A percentile compares a stretch with the other conserved stretches of the same genome.
phyloP scores from a whole-genome alignment of 2,888 invertebrate genomes.

The Aromia moschata region DNA sequence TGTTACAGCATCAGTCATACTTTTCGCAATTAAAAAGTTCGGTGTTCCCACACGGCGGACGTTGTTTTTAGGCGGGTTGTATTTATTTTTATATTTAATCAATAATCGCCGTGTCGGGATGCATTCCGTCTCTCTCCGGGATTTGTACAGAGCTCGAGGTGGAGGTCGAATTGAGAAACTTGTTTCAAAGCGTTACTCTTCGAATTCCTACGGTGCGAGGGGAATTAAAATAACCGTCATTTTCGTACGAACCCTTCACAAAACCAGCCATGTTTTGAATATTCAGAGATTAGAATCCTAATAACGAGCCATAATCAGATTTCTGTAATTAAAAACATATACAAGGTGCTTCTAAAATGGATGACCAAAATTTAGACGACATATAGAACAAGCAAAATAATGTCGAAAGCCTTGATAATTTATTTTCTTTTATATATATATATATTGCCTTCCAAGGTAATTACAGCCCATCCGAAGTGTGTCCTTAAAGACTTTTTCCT shows the following conservation, averaged over 20 bases:
- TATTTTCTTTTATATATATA: no score
- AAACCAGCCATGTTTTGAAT: background rate
- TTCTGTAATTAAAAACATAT: no score
- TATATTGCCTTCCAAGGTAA: no score
- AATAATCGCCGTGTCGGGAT: slow-evolving; percentile 37
- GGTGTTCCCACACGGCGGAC: slow-evolving; percentile 21
- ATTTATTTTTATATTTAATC: slow-evolving; percentile 41
- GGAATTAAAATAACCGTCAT: slow-evolving; percentile 1
- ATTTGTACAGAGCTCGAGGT: slow-evolving; percentile 13
- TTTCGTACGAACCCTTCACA: slow-evolving; percentile 8
- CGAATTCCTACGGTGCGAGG: slow-evolving; percentile 1
- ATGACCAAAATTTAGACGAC: no score
- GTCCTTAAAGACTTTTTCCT: no score
- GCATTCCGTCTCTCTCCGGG: slow-evolving; percentile 19
- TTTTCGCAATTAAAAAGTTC: slow-evolving; percentile 37
- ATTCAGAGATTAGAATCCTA: background rate
- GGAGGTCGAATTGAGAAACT: slow-evolving; percentile 14
- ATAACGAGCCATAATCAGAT: no score
- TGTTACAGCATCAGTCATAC: slow-evolving; percentile 29
- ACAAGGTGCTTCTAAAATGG: no score
- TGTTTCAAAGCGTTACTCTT: slow-evolving; percentile 17
- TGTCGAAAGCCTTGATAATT: no score
- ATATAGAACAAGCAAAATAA: no score
- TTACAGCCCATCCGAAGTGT: no score
- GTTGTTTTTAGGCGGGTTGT: slow-evolving; percentile 34